Evolutionary conservation across 2,888 invertebrate genomes (phyloP), one percentile per base, ranked within the genome.

Genomic region (Synanthedon formicaeformis): DNA sequence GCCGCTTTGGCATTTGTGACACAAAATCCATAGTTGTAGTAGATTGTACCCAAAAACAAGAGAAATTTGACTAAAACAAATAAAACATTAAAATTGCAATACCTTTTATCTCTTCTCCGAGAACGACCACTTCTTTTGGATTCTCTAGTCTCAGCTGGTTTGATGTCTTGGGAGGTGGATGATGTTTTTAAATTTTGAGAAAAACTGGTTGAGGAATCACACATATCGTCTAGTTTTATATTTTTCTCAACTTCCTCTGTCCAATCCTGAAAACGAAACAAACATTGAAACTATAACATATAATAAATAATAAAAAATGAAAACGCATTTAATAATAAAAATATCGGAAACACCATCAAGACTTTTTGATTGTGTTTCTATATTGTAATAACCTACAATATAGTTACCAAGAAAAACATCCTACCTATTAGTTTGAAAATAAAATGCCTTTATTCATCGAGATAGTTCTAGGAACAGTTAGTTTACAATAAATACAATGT

Each of bases 221-320:
- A 72, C 57, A 76, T 59, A 50, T 86, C 86, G 62, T 86, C 87
- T 16, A 87, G 61, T 66, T 83, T 83, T 52, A 82, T 83, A 57
- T 84, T 81, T 58, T 84, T 86, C 59, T 88, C 88, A 8, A 87
- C 85, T 73, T 88, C 88, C 59, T 88, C 87, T 55, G 81, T 86
- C 88, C 88, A 88, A 64, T 88, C 88, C 88, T 88, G 56, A 14
- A 63, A 51, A 55, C 49, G 4, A 45, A 45, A 13, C 8, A 41
- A 12, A 41, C 41, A 41, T 27, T 27, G 34, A 34, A 34, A 34
- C 10, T 34, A 10, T 34, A 34, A 34, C 34, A 34, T 18, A 18
- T 18, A 34, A 34, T 10, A 8, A 34, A 10, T 5, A 23, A 23
- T 23, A 34, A 10, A n/a, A 34, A 34, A 34, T 34, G 3, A 34